phyloP scores from a whole-genome alignment of 2,113 vertebrate genomes.

The Oncorhynchus clarkii region DNA sequence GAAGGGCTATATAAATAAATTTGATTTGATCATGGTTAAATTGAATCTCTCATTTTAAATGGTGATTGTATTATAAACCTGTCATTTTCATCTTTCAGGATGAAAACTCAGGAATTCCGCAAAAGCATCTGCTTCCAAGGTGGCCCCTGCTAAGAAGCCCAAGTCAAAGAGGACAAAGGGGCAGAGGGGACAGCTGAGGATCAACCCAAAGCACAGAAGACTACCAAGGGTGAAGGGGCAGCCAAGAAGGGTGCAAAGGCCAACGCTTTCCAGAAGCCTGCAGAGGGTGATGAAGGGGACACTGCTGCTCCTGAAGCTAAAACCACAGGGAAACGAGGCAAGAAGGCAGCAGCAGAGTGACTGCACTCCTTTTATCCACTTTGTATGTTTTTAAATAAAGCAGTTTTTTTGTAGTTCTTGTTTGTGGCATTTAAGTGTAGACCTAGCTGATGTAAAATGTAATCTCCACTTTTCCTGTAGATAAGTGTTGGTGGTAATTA shows the following conservation, averaged over 20 bases:
- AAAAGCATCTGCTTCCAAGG: constrained; percentile 37
- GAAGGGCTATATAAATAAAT: no score
- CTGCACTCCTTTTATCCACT: neutral
- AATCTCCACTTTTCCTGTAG: neutral
- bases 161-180: constrained; percentile 51
- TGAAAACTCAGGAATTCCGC: constrained; percentile 33
- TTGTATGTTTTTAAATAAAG: constrained; percentile 43
- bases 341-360: constrained; percentile 36
- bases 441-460: neutral
- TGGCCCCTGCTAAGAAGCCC: constrained; percentile 62
- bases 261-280: constrained; percentile 8
- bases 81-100: constrained; percentile 36
- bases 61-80: no score
- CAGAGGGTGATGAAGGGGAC: neutral
- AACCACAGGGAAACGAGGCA: constrained; percentile 45
- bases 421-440: neutral
- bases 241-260: constrained; percentile 23
- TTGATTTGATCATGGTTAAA: no score
- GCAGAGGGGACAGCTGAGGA: neutral
- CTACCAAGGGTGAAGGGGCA: neutral
- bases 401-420: neutral
- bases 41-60: no score
- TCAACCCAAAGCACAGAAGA: neutral
- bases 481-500: no score
- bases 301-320: constrained; percentile 24